phyloP scores from a whole-genome alignment of 2,113 vertebrate genomes.

The Silurus glanis region DNA sequence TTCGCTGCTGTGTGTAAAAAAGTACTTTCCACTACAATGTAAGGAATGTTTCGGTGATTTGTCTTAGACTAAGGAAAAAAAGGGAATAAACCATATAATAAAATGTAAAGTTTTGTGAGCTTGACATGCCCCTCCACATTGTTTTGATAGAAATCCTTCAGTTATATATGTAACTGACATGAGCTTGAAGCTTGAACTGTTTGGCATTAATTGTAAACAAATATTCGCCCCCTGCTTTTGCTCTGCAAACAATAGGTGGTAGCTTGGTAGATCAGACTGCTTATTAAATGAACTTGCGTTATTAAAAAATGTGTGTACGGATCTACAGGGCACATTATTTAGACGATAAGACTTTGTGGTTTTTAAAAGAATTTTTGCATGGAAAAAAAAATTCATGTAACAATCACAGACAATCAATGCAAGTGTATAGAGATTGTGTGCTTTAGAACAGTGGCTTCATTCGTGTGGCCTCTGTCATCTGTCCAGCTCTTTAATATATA shows the following conservation, averaged over 20 bases:
- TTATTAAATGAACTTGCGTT: background rate
- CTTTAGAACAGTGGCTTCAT: background rate
- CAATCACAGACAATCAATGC: background rate
- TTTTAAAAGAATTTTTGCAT: background rate
- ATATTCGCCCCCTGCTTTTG: background rate
- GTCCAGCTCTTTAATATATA: background rate
- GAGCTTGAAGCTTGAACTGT: background rate
- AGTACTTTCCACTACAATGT: background rate
- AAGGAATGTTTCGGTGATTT: background rate
- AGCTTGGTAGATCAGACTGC: background rate
- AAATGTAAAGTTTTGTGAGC: background rate
- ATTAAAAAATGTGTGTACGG: background rate
- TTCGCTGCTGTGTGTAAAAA: background rate
- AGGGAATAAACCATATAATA: background rate
- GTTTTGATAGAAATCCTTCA: background rate
- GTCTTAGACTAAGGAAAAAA: background rate
- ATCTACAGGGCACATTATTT: background rate
- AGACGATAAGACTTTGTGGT: background rate
- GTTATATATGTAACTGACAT: background rate
- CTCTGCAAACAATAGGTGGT: background rate
- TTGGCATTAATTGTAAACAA: background rate
- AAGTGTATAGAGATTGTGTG: background rate
- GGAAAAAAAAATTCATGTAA: background rate
- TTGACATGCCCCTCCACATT: background rate
- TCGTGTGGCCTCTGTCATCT: background rate